These are phyloP conservation scores for Protonemura montana DNA, from an alignment of 2,888 invertebrate species.

Conservation along the genomic window DNA sequence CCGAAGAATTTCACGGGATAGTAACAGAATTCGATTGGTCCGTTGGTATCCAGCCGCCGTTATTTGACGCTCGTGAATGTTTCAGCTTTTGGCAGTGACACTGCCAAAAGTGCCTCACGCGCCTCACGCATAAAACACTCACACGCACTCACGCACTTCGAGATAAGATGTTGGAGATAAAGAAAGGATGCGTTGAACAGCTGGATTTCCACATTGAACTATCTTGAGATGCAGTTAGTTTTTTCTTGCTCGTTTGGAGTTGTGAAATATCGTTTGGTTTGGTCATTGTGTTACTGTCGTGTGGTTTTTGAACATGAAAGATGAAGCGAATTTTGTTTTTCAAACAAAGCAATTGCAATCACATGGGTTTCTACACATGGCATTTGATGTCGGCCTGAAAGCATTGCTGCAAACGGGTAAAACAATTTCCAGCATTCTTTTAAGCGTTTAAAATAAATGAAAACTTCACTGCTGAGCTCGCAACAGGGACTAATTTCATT, in stretches of 20 bases:
- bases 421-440: neutral
- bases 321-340: neutral
- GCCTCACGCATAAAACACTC: no score
- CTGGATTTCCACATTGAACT: neutral
- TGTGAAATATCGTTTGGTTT: neutral
- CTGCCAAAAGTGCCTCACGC: no score
- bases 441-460: neutral
- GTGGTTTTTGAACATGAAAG: neutral
- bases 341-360: neutral
- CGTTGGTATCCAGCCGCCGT: no score
- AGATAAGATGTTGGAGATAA: no score
- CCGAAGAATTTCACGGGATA: no score
- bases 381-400: neutral
- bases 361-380: neutral
- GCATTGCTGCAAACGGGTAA: neutral
- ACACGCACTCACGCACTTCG: no score
- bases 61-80: no score
- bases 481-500: neutral
- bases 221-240: no score
- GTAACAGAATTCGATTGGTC: no score
- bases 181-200: neutral
- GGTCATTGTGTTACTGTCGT: no score
- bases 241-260: neutral
- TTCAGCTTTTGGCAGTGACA: no score
- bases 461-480: neutral